Conservation (phyloP, 2,797 vertebrate genomes). For the Acanthurus lineatus region DNA sequence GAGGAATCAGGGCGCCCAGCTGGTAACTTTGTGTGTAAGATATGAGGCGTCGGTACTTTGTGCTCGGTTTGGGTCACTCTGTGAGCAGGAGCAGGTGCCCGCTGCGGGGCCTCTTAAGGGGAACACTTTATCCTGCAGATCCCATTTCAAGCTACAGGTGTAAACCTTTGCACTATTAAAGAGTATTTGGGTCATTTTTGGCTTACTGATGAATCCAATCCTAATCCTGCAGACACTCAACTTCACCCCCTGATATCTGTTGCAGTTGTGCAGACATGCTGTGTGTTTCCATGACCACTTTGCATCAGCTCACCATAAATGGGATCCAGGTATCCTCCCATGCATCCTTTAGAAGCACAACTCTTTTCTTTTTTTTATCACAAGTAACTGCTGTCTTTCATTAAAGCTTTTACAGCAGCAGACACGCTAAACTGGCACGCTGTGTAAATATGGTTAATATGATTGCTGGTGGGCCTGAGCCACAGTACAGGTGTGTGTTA, state of each 20-base stretch:
- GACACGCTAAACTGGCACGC: conserved; percentile 63
- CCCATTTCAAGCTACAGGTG: conserved; percentile 45
- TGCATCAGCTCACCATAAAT: neutral
- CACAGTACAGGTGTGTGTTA: conserved; percentile 82
- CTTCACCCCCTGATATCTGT: conserved; percentile 6
- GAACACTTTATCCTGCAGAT: conserved; percentile 41
- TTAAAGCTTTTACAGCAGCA: conserved; percentile 47
- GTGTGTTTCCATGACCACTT: conserved; percentile 17
- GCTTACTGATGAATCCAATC: conserved; percentile 20
- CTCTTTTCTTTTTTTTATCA: conserved; percentile 20
- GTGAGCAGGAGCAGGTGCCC: conserved; percentile 13
- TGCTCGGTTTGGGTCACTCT: conserved; percentile 44
- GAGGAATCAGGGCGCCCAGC: conserved; percentile 74
- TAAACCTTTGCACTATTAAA: conserved; percentile 38
- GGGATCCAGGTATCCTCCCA: neutral
- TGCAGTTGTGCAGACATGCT: conserved; percentile 11
- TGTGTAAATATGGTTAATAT: conserved; percentile 79
- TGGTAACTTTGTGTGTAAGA: conserved; percentile 42
- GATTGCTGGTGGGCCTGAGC: conserved; percentile 78
- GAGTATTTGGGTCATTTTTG: conserved; percentile 40
- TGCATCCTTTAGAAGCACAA: conserved; percentile 16
- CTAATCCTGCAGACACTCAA: conserved; percentile 28
- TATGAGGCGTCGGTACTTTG: conserved; percentile 58
- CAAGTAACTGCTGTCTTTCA: conserved; percentile 38
- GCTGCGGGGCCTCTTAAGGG: conserved; percentile 10